These are phyloP conservation scores for Drosophila lacicola DNA, from an alignment of 2,888 invertebrate genomes.

Conservation along the genomic window DNA sequence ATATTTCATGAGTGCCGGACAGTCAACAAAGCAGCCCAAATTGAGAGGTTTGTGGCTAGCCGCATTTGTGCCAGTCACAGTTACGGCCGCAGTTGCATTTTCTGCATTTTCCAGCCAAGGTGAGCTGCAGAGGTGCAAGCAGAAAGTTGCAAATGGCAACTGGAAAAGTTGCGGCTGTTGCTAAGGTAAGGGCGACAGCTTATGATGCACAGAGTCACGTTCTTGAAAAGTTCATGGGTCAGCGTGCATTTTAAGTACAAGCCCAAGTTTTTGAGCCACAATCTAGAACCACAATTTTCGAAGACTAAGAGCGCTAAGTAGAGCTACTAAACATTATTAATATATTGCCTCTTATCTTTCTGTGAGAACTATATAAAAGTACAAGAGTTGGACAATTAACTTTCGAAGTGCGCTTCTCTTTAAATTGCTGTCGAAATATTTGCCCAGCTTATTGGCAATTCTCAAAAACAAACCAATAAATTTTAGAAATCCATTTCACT, in stretches of 20 bases:
- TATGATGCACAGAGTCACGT: slow-evolving; percentile 46
- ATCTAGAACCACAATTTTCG: slow-evolving; percentile 17
- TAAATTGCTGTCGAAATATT: not conserved
- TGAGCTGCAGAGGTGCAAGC: not conserved
- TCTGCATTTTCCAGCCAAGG: slow-evolving; percentile 3
- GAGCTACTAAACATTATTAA: not conserved
- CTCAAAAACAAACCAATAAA: slow-evolving; percentile 2
- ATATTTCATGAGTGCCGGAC: slow-evolving; percentile 53
- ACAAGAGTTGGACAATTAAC: not conserved
- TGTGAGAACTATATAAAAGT: too few relatives aligned
- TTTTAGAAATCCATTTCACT: slow-evolving; percentile 11
- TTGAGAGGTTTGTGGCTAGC: slow-evolving; percentile 35
- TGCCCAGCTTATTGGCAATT: not conserved
- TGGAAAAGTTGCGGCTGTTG: slow-evolving; percentile 30
- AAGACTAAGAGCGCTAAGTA: not conserved
- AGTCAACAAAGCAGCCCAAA: slow-evolving; percentile 33
- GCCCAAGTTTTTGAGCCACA: not conserved
- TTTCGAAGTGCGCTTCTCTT: not conserved
- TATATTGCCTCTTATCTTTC: too few relatives aligned
- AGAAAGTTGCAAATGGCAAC: slow-evolving; percentile 6
- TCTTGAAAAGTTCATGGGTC: slow-evolving; percentile 23
- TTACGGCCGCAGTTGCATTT: not conserved
- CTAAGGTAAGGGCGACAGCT: slow-evolving; percentile 33
- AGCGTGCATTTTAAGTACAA: slow-evolving; percentile 2
- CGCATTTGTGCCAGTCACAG: slow-evolving; percentile 15